phyloP scores from a whole-genome alignment of 2,113 vertebrate species.

The Rhinichthys klamathensis region DNA sequence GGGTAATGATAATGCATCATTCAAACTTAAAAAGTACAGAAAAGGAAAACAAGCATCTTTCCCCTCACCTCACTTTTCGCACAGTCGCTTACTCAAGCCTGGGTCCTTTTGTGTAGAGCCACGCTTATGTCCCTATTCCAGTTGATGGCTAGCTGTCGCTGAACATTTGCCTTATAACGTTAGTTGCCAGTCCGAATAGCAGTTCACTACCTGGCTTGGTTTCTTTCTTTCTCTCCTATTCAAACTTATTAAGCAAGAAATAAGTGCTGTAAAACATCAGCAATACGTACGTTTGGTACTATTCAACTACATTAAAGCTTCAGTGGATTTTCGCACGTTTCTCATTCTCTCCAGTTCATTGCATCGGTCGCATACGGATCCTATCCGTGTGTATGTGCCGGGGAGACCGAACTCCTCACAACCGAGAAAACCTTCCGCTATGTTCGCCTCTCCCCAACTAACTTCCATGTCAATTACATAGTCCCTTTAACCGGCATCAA shows the following conservation, averaged over 20 bases:
- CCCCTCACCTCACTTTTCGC: conserved; percentile 52
- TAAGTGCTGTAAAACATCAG: conserved; percentile 3
- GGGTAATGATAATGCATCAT: not conserved
- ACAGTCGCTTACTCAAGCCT: conserved; percentile 53
- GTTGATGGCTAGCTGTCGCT: conserved; percentile 53
- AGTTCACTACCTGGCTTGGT: conserved; percentile 43
- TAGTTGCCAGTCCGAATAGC: conserved; percentile 51
- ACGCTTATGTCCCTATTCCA: conserved; percentile 55
- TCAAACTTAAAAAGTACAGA: conserved; percentile 24
- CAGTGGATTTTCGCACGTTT: conserved; percentile 48
- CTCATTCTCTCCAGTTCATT: conserved; percentile 46
- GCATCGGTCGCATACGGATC: conserved; percentile 52
- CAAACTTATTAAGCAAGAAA: conserved; percentile 32
- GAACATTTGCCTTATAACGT: conserved; percentile 55
- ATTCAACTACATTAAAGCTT: conserved; percentile 32
- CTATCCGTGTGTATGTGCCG: conserved; percentile 45
- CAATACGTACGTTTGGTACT: not conserved
- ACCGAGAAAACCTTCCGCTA: conserved; percentile 55
- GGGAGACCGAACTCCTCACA: conserved; percentile 50
- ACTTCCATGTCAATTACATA: conserved; percentile 64
- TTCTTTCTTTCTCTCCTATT: conserved; percentile 21
- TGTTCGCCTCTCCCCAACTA: conserved; percentile 60
- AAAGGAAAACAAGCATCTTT: conserved; percentile 42
- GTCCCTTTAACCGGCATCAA: conserved; percentile 37
- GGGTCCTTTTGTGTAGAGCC: conserved; percentile 61